A percentile compares a stretch with the other conserved stretches of the same genome.
Conservation (phyloP, 2,888 invertebrate genomes). For the Drosophila pseudotalamancana region DNA sequence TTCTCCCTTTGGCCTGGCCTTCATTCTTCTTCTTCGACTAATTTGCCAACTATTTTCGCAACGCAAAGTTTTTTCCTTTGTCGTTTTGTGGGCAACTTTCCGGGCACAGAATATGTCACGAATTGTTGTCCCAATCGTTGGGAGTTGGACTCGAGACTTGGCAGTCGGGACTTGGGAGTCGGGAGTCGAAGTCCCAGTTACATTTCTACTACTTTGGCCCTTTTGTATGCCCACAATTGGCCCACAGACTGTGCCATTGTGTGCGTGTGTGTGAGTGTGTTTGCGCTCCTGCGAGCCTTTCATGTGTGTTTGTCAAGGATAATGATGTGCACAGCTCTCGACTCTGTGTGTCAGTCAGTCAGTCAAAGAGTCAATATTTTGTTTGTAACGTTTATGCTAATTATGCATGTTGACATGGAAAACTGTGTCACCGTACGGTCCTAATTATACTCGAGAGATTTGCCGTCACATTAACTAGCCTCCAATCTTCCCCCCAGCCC, state of each 20-base stretch:
- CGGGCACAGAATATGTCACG: conserved; percentile 59
- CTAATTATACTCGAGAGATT: conserved; percentile 69
- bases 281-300: conserved; percentile 1
- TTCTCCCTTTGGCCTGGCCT: background rate
- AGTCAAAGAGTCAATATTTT: conserved; percentile 71
- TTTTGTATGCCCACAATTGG: conserved; percentile 16
- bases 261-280: conserved; percentile 6
- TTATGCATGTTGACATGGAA: conserved; percentile 74
- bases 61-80: conserved; percentile 49
- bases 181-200: background rate
- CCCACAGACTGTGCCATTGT: conserved; percentile 34
- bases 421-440: conserved; percentile 61
- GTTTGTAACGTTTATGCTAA: conserved; percentile 72
- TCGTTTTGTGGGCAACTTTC: conserved; percentile 53
- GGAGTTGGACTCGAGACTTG: too few species aligned
- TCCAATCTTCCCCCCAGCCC: background rate
- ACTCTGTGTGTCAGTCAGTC: conserved; percentile 36
- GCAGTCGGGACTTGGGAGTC: too few species aligned
- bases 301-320: conserved; percentile 22
- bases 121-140: conserved; percentile 57
- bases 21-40: conserved; percentile 36
- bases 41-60: conserved; percentile 72
- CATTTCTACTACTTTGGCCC: conserved; percentile 7
- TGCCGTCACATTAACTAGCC: conserved; percentile 37
- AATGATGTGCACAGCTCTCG: conserved; percentile 49